These are phyloP conservation scores for Corapipo altera DNA, from an alignment of 2,113 vertebrate species.

Conservation along the genomic window DNA sequence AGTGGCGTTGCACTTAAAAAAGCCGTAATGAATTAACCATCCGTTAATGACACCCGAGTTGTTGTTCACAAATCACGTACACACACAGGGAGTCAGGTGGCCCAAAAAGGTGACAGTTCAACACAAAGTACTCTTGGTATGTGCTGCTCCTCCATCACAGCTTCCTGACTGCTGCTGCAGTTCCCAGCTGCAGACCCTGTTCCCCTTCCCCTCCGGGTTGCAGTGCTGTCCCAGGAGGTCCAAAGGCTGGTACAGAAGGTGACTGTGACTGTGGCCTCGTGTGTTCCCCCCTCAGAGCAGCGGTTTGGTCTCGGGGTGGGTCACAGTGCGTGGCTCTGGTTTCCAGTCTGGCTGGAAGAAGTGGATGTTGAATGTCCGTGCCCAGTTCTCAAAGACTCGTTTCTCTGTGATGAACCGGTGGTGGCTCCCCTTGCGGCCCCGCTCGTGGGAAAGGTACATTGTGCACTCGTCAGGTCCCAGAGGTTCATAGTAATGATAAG, in stretches of 20 bases:
- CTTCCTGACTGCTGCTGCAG: not conserved
- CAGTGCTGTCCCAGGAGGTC: not conserved
- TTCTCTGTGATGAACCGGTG: slow-evolving; percentile 99
- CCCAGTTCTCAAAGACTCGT: slow-evolving; percentile 94
- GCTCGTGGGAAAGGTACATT: slow-evolving; percentile 97
- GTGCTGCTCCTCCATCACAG: not conserved
- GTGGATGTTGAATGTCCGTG: slow-evolving; percentile 90
- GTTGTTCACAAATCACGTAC: slow-evolving; percentile 68
- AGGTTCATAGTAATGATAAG: slow-evolving; percentile 97
- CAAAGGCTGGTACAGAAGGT: not conserved
- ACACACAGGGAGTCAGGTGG: slow-evolving; percentile 39
- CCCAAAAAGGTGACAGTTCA: not conserved
- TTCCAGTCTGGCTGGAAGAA: slow-evolving; percentile 97
- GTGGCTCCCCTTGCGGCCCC: slow-evolving; percentile 92
- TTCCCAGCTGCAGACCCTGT: not conserved
- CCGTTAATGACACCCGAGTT: slow-evolving; percentile 29
- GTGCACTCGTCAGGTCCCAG: slow-evolving; percentile 91
- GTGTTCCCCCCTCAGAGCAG: slow-evolving; percentile 43
- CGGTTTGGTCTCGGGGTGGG: slow-evolving; percentile 3
- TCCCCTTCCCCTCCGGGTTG: not conserved
- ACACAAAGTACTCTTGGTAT: slow-evolving; percentile 32
- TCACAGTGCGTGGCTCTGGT: slow-evolving; percentile 73
- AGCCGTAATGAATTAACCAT: slow-evolving; percentile 51
- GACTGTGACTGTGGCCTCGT: not conserved
- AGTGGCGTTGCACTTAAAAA: slow-evolving; percentile 66